A percentile compares a stretch with the other conserved stretches of the same genome.
These are phyloP conservation scores for Chitala chitala DNA, from an alignment of 2,113 vertebrate genomes.

Conservation along the genomic window DNA sequence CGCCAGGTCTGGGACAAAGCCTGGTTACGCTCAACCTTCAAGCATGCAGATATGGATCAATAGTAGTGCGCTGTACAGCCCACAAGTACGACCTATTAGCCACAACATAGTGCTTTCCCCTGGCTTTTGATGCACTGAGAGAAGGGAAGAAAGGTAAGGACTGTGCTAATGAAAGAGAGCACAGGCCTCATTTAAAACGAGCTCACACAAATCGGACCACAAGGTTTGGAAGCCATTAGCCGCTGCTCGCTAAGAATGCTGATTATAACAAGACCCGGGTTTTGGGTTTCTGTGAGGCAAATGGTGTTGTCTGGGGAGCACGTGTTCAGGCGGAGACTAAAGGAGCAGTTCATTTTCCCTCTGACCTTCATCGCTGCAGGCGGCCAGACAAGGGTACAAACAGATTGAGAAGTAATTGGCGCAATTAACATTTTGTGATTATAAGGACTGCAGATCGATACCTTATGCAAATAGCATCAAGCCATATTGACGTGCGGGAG, in stretches of 20 bases:
- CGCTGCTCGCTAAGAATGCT: constrained; percentile 63
- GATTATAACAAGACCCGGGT: constrained; percentile 57
- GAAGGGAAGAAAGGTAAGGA: constrained; percentile 50
- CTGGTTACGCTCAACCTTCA: background rate
- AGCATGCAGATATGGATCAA: background rate
- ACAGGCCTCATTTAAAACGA: constrained; percentile 68
- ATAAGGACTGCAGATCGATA: constrained; percentile 94
- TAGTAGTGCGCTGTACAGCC: background rate
- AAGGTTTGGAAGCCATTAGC: constrained; percentile 70
- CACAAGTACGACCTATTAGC: background rate
- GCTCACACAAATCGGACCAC: constrained; percentile 62
- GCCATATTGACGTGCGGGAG: constrained; percentile 72
- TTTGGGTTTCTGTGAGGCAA: constrained; percentile 58
- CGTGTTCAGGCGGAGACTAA: constrained; percentile 64
- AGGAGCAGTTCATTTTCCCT: constrained; percentile 71
- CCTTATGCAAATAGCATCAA: constrained; percentile 74
- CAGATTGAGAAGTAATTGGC: constrained; percentile 97
- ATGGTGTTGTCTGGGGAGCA: constrained; percentile 59
- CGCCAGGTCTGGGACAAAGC: constrained; percentile 48
- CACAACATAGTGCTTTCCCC: background rate
- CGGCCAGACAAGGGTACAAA: constrained; percentile 75
- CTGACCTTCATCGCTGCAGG: constrained; percentile 83
- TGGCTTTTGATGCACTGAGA: constrained; percentile 34
- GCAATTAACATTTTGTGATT: constrained; percentile 96
- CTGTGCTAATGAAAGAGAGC: constrained; percentile 61